Percentiles rank a stretch among this genome's conserved stretches.
Evolutionary conservation across 2,113 vertebrate species (phyloP).

Genomic region (Corythornis madagascariensis): DNA sequence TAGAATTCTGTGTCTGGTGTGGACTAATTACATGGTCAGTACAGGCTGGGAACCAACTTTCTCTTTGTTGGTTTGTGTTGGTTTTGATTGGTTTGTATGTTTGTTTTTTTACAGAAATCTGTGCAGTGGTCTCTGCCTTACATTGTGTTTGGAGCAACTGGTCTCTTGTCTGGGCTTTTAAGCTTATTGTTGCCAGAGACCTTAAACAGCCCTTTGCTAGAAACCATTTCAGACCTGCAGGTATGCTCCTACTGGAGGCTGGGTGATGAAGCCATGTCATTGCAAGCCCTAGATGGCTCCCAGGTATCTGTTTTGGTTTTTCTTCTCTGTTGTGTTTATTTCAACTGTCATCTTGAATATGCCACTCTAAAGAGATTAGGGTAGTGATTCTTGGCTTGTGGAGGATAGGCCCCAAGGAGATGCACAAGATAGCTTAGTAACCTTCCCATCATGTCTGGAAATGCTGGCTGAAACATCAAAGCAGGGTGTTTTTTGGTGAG

Average conservation of each 20-base stretch:
- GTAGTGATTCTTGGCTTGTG: not conserved
- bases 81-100: no score
- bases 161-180: constrained; percentile 77
- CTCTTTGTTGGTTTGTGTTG: no score
- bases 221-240: constrained; percentile 80
- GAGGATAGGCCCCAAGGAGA: not conserved
- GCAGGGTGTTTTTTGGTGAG: not conserved
- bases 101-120: constrained; percentile 58
- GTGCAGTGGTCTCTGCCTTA: constrained; percentile 81
- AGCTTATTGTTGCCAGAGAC: constrained; percentile 82
- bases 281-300: constrained; percentile 68
- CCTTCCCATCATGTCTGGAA: not conserved
- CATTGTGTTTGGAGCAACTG: constrained; percentile 77
- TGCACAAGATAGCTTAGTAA: not conserved
- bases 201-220: constrained; percentile 77
- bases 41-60: not conserved
- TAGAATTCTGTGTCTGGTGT: not conserved
- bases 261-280: constrained; percentile 68
- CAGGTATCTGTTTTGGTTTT: constrained; percentile 49
- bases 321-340: not conserved
- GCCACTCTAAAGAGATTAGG: not conserved
- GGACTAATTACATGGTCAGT: not conserved
- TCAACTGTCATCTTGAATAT: constrained; percentile 31
- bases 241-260: constrained; percentile 71
- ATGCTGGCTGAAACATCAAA: not conserved